Base-by-base conservation (phyloP, 2,797 vertebrate species). In the Acanthurus tractus region DNA sequence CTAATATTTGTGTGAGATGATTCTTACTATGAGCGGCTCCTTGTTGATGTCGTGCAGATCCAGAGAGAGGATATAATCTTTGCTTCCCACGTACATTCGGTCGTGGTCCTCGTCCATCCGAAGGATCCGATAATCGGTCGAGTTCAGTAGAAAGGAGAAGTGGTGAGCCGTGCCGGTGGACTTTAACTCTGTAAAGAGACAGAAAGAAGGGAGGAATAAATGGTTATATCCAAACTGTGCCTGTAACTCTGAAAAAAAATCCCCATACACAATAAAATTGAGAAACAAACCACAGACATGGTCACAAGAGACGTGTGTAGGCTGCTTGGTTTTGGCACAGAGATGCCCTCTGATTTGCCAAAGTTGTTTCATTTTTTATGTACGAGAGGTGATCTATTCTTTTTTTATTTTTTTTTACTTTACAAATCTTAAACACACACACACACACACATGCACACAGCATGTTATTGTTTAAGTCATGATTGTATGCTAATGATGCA, bases 11-110 rank as follows among this genome's bases (percentile, higher is more conserved):
- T 17, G 62, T 44, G 45, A 5, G 48, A 73, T 17, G 3, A 58
- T 76, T 85, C 98, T 98, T 97, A 99, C 98, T 20, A 99, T 99
- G 88, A 99, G 96, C 4, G 98, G 98, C 91, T 99, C 98, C 64
- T 98, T 97, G 95, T 99, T 99, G 96, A 99, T 99, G 94, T 99
- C 98, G 0, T 99, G 98, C 73, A 99, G 96, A 86, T 99, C 98
- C 94, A 99, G 92, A 0, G 98, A 99, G 52, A 99, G 96, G 88
- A 99, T 95, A 0, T 98, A 99, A 94, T 99, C 98, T 93, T 99
- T 99, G 96, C 97, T 98, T 90, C 98, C 98, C 93, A 99, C 97
- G 0, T 99, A 99, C 98, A 99, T 99, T 88, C 98, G 97, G 93
- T 99, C 98, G 0, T 99, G 98, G 94, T 99, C 98, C 88, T 99